Conservation (phyloP, 2,888 invertebrate genomes). For the Piscicola geometra region DNA sequence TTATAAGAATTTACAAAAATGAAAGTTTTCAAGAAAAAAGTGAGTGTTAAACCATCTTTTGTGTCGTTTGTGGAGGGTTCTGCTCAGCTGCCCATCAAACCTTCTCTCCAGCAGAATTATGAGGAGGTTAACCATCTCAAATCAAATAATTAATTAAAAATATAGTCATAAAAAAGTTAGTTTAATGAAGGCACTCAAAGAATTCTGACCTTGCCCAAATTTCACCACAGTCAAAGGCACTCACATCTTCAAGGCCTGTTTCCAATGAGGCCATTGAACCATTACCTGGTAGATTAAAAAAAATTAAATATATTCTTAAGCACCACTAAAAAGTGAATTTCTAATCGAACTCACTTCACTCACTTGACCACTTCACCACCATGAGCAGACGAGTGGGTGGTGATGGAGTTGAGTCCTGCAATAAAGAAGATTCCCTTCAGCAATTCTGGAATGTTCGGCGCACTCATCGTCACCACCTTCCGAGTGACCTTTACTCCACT, state of each 20-base stretch:
- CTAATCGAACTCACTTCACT: no score
- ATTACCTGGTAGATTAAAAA: neutral
- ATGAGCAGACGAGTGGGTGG: conserved; percentile 70
- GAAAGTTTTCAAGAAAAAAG: conserved; percentile 22
- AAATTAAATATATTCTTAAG: no score
- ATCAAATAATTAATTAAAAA: neutral
- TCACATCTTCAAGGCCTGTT: conserved; percentile 10
- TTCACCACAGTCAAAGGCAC: conserved; percentile 18
- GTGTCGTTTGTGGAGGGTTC: conserved; percentile 26
- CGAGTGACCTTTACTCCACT: conserved; percentile 75
- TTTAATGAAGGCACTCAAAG: no score
- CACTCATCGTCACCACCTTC: conserved; percentile 84
- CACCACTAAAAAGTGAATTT: no score
- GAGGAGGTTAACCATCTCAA: neutral
- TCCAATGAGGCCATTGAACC: neutral
- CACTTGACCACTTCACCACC: no score
- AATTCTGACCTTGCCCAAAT: no score
- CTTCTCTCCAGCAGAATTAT: neutral
- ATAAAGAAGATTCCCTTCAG: conserved; percentile 76
- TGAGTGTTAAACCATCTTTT: conserved; percentile 12
- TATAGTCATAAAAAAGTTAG: neutral
- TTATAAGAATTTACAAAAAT: neutral
- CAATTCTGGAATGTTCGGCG: conserved; percentile 74
- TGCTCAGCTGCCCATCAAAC: neutral
- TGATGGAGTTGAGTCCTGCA: conserved; percentile 75